These are phyloP conservation scores for Alexandromys fortis DNA, from an alignment of 2,113 vertebrate genomes.

Conservation along the genomic window DNA sequence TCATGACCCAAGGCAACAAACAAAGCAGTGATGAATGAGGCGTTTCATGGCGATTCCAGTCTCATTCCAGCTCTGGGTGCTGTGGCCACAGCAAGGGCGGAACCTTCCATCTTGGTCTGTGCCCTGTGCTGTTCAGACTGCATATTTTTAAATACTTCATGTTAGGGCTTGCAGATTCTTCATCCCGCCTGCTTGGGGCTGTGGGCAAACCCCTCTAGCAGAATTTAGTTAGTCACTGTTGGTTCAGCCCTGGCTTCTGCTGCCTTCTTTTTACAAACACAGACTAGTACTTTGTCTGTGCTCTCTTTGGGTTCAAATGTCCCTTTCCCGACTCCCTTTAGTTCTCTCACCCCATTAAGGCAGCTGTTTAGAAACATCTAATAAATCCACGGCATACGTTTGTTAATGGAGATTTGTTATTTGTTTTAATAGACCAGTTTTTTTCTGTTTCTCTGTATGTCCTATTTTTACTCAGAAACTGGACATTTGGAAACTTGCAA, in stretches of 20 bases:
- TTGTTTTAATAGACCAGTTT: neutral
- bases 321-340: neutral
- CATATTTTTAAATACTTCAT: neutral
- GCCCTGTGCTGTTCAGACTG: neutral
- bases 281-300: neutral
- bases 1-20: no score
- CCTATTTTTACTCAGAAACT: neutral
- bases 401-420: neutral
- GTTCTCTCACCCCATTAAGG: neutral
- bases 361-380: neutral
- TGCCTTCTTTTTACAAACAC: neutral
- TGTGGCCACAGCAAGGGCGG: rapidly evolving
- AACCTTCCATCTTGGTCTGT: neutral
- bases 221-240: neutral
- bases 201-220: neutral
- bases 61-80: neutral
- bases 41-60: rapidly evolving
- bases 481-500: neutral
- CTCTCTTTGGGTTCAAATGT: neutral
- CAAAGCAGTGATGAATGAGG: neutral
- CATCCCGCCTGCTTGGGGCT: neutral
- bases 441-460: neutral
- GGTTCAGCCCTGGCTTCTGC: neutral
- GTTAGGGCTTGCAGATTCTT: neutral
- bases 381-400: neutral